phyloP scores from a whole-genome alignment of 1,140 invertebrate species.

The Polypedilum vanderplanki region DNA sequence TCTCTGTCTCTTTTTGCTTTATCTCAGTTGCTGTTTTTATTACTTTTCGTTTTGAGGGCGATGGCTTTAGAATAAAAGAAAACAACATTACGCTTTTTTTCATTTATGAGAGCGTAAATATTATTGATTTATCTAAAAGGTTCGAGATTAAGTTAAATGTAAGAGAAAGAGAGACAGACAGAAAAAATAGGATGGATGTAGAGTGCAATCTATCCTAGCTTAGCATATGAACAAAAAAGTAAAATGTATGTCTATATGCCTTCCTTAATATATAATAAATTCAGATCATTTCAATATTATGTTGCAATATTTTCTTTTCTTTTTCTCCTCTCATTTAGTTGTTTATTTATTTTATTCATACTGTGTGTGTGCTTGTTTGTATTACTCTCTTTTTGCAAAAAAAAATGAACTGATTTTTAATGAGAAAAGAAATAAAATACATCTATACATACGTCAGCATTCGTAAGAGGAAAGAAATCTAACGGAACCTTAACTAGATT shows the following conservation, averaged over 20 bases:
- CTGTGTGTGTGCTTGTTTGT: background rate
- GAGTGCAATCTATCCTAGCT: too few relatives aligned
- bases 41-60: background rate
- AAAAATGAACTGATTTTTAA: background rate
- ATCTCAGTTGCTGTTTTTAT: background rate
- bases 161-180: too few relatives aligned
- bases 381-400: background rate
- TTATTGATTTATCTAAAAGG: conserved; percentile 9
- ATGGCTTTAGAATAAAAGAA: background rate
- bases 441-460: background rate
- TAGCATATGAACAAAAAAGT: background rate
- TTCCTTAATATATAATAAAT: conserved; percentile 4
- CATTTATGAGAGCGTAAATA: background rate
- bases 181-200: too few relatives aligned
- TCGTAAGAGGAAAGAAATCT: background rate
- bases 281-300: conserved; percentile 16
- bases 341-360: background rate
- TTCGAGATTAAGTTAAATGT: background rate
- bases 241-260: background rate
- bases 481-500: background rate
- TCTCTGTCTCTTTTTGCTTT: background rate
- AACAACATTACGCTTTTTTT: background rate
- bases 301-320: background rate
- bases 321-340: too few relatives aligned
- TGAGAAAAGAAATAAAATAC: background rate